Evolutionary conservation across 2,797 vertebrate genomes (phyloP).

Genomic region (Esox lucius): DNA sequence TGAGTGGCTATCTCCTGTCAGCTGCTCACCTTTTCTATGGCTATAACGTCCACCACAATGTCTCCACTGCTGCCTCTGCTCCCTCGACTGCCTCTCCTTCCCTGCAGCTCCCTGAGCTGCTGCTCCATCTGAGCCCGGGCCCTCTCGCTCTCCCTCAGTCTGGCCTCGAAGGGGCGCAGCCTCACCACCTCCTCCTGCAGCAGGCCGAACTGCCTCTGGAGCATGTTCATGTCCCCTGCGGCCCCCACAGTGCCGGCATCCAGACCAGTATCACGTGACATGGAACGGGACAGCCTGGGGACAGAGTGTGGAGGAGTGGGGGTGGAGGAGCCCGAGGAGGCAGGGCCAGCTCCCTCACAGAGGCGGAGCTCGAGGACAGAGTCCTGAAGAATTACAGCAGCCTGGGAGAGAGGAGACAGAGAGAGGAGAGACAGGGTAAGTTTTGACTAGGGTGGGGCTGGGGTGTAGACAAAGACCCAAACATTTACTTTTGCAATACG

Average conservation of each 20-base stretch:
- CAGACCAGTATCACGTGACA: constrained; percentile 75
- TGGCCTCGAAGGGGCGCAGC: constrained; percentile 58
- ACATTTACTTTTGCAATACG: too few species aligned
- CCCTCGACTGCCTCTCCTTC: constrained; percentile 34
- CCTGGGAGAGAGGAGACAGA: constrained; percentile 61
- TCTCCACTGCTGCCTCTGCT: constrained; percentile 37
- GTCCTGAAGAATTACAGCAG: constrained; percentile 84
- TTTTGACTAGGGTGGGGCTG: background rate
- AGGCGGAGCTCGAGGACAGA: constrained; percentile 74
- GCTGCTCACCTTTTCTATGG: constrained; percentile 51
- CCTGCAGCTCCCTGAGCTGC: constrained; percentile 49
- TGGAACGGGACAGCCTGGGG: constrained; percentile 65
- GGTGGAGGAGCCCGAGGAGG: constrained; percentile 22
- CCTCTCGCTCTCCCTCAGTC: constrained; percentile 76
- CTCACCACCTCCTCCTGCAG: constrained; percentile 83
- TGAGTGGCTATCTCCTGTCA: background rate
- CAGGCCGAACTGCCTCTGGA: constrained; percentile 71
- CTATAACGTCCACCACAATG: constrained; percentile 18
- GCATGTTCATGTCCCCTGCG: constrained; percentile 65
- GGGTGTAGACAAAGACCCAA: background rate
- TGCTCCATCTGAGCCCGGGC: constrained; percentile 63
- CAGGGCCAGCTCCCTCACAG: constrained; percentile 38
- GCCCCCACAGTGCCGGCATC: constrained; percentile 49
- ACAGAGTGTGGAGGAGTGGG: constrained; percentile 34
- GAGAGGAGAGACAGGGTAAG: background rate